Evolutionary conservation across 2,888 invertebrate species (phyloP).

Genomic region (Heteromyza rotundicornis): DNA sequence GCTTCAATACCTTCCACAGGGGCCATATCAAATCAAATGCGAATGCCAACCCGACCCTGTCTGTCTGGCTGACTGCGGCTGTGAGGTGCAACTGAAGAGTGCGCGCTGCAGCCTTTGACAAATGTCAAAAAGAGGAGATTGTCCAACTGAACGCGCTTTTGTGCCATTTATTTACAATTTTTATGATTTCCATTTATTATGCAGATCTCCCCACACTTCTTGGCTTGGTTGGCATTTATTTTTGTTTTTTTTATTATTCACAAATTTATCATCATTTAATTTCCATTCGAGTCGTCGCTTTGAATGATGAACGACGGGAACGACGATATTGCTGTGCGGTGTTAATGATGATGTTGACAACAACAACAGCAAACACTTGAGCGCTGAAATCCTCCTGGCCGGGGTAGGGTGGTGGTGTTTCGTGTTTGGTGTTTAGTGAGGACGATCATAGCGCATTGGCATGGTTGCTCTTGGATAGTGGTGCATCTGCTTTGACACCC

Average conservation of each 20-base stretch:
- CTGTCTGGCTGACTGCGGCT: not conserved
- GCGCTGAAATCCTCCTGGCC: not conserved
- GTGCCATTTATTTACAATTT: not conserved
- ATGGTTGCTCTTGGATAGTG: not conserved
- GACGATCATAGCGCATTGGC: not conserved
- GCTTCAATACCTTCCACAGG: not conserved
- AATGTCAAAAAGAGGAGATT: not conserved
- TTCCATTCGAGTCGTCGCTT: constrained; percentile 38
- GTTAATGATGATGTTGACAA: constrained; percentile 54
- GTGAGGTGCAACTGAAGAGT: no score
- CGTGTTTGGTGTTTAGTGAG: not conserved
- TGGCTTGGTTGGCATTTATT: no score
- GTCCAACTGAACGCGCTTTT: not conserved
- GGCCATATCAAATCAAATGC: no score
- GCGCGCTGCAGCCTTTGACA: not conserved
- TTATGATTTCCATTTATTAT: not conserved
- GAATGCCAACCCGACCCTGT: constrained; percentile 1
- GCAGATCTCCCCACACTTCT: not conserved
- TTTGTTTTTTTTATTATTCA: constrained; percentile 6
- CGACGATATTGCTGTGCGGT: constrained; percentile 29
- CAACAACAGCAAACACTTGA: constrained; percentile 18
- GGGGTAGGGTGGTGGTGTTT: no score
- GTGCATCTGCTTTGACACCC: constrained; percentile 3
- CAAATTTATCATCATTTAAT: constrained; percentile 53
- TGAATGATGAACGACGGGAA: not conserved